Evolutionary conservation across 1,140 invertebrate species (phyloP).

Genomic region (Phortica variegata): DNA sequence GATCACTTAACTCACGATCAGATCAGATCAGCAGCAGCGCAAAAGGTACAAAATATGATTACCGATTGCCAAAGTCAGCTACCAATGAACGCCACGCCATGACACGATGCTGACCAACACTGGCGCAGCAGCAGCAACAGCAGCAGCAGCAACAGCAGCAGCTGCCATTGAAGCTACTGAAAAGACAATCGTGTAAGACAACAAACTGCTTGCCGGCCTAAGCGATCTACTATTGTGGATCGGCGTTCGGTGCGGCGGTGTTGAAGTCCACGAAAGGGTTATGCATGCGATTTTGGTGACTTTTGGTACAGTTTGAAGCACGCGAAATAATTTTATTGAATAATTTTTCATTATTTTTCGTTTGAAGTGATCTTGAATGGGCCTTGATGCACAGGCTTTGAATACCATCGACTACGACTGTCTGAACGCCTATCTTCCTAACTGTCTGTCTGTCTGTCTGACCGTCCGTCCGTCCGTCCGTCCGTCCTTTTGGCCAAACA

Average conservation of each 20-base stretch:
- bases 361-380: conserved; percentile 36
- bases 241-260: conserved; percentile 4
- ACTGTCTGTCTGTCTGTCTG: no score
- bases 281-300: conserved; percentile 2
- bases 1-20: conserved; percentile 56
- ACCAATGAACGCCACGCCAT: no score
- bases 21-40: conserved; percentile 47
- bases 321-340: conserved; percentile 57
- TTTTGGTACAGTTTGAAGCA: conserved; percentile 24
- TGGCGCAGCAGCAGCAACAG: conserved; percentile 28
- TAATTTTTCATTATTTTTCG: conserved; percentile 57
- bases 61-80: conserved; percentile 29
- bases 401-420: no score
- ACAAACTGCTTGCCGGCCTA: background rate
- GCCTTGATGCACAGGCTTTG: no score
- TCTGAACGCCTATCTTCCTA: no score
- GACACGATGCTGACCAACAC: no score
- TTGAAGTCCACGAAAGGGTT: background rate
- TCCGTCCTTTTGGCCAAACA: background rate
- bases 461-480: conserved; percentile 10
- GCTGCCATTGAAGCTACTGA: background rate
- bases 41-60: conserved; percentile 39
- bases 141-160: conserved; percentile 12
- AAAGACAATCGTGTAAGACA: background rate
- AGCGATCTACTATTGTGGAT: no score